Percentiles rank a stretch among this genome's conserved stretches.
Conservation (phyloP, 2,888 invertebrate genomes). For the Ennomos erosarius region DNA sequence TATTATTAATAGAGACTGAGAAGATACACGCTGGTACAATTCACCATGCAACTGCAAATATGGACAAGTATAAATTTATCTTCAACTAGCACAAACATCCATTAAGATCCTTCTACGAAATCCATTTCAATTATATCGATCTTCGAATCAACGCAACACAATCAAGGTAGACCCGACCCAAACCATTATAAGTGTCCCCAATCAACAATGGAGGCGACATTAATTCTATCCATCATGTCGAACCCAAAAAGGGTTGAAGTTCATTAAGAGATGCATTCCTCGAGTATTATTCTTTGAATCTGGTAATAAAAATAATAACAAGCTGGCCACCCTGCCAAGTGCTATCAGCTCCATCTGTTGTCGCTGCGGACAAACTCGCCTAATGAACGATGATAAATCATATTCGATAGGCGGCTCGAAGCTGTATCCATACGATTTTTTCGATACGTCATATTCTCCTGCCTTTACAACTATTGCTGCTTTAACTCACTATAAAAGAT, state of each 20-base stretch:
- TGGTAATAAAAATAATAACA: slow-evolving; percentile 86
- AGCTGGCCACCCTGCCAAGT: slow-evolving; percentile 85
- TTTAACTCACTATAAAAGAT: background rate
- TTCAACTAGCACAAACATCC: slow-evolving; percentile 46
- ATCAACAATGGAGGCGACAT: slow-evolving; percentile 82
- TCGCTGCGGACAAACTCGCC: slow-evolving; percentile 85
- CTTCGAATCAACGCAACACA: slow-evolving; percentile 65
- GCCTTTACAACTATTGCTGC: slow-evolving; percentile 52
- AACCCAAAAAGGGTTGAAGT: slow-evolving; percentile 83
- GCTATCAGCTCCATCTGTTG: slow-evolving; percentile 86
- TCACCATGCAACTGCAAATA: slow-evolving; percentile 31
- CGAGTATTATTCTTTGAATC: slow-evolving; percentile 84
- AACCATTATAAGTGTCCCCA: slow-evolving; percentile 77
- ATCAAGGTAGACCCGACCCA: slow-evolving; percentile 63
- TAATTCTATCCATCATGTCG: slow-evolving; percentile 84
- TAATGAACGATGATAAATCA: slow-evolving; percentile 86
- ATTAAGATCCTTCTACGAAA: slow-evolving; percentile 57
- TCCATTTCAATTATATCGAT: slow-evolving; percentile 56
- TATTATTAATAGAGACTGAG: too few species aligned
- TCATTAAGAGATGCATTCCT: slow-evolving; percentile 85
- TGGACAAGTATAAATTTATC: slow-evolving; percentile 42
- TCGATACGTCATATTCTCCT: slow-evolving; percentile 45
- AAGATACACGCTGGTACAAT: background rate
- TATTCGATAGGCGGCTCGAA: slow-evolving; percentile 83
- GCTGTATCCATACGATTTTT: slow-evolving; percentile 67